Evolutionary conservation across 2,888 invertebrate species (phyloP).

Genomic region (Philereme transversata): DNA sequence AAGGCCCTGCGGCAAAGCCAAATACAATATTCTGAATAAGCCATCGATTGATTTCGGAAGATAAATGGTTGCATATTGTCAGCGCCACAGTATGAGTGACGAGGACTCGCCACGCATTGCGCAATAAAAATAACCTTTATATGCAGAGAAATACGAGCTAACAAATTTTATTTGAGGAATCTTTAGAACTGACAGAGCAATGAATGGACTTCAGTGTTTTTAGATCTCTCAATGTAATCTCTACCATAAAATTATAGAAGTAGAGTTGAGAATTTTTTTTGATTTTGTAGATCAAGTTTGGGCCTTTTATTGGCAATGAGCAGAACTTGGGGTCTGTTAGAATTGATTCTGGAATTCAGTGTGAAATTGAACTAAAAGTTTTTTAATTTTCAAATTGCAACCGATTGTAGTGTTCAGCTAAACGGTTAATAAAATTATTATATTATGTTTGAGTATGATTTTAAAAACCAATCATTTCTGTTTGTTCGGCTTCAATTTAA

Average conservation of each 20-base stretch:
- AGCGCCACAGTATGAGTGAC: conserved; percentile 78
- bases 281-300: neutral
- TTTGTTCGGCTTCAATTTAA: conserved; percentile 48
- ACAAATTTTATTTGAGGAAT: conserved; percentile 63
- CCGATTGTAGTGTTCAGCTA: conserved; percentile 50
- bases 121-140: conserved; percentile 71
- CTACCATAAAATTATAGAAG: conserved; percentile 32
- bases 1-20: conserved; percentile 77
- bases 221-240: conserved; percentile 39
- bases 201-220: conserved; percentile 67
- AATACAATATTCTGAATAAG: conserved; percentile 83
- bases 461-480: conserved; percentile 60
- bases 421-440: conserved; percentile 64
- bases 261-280: conserved; percentile 43
- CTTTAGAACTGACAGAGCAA: conserved; percentile 64
- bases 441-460: conserved; percentile 73
- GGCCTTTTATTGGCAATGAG: conserved; percentile 40
- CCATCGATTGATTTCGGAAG: conserved; percentile 84
- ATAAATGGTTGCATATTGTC: conserved; percentile 83
- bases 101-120: conserved; percentile 61
- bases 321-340: conserved; percentile 58
- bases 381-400: conserved; percentile 55
- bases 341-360: conserved; percentile 77
- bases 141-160: conserved; percentile 58
- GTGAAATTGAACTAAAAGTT: conserved; percentile 78